A percentile compares a stretch with the other conserved stretches of the same genome.
Conservation (phyloP, 2,113 vertebrate genomes). For the Cephalopterus ornatus region DNA sequence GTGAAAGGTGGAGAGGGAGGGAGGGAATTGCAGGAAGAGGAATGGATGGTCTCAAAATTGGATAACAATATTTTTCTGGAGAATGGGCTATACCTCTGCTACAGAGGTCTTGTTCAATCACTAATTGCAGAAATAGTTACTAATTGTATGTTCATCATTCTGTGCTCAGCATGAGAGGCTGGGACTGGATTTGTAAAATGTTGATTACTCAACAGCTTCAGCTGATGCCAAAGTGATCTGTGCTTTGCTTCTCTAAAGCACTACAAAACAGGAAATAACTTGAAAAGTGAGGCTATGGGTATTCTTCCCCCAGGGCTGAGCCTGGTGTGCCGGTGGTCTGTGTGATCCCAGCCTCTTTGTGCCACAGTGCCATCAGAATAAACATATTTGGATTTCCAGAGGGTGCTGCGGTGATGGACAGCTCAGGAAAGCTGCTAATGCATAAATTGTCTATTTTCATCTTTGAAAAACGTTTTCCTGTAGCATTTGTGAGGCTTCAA, state of each 20-base stretch:
- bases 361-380: background rate
- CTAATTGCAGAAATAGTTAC: background rate
- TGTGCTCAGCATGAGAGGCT: background rate
- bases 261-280: background rate
- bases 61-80: background rate
- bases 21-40: background rate
- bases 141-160: background rate
- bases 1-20: background rate
- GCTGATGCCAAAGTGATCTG: background rate
- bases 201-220: background rate
- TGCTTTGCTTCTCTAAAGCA: background rate
- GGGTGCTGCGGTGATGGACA: background rate
- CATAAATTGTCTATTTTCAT: background rate
- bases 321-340: fast-evolving
- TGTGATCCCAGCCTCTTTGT: background rate
- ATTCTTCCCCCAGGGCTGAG: fast-evolving
- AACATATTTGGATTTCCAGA: fast-evolving
- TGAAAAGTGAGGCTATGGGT: background rate
- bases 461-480: background rate
- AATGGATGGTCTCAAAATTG: background rate
- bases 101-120: background rate
- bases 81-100: background rate
- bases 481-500: background rate
- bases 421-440: background rate
- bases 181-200: background rate